Evolutionary conservation across 2,113 vertebrate genomes (phyloP).

Genomic region (Dasypus novemcinctus): DNA sequence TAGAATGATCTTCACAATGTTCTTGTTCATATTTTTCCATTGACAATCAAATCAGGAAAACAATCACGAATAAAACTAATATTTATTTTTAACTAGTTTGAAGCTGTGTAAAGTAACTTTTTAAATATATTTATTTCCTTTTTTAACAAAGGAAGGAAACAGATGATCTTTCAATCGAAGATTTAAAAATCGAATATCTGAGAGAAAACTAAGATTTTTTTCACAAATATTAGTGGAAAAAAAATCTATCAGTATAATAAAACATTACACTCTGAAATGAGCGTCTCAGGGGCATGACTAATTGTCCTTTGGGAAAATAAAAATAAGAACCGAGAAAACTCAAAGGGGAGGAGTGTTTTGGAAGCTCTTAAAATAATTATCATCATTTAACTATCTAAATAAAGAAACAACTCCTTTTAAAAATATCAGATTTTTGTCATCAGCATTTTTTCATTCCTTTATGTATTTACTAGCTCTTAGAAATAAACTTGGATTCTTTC

Average conservation of each 20-base stretch:
- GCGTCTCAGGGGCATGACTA: neutral
- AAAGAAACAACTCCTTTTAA: conserved; percentile 26
- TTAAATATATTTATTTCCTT: neutral
- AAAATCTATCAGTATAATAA: neutral
- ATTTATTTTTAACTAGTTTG: neutral
- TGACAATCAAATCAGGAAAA: neutral
- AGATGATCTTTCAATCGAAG: neutral
- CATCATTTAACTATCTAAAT: conserved; percentile 26
- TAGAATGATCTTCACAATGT: neutral
- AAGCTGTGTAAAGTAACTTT: conserved; percentile 21
- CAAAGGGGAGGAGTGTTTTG: neutral
- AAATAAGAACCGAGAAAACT: conserved; percentile 13
- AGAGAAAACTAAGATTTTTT: neutral
- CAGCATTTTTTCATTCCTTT: neutral
- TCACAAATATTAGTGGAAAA: conserved; percentile 31
- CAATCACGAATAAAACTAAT: neutral
- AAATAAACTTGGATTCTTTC: neutral
- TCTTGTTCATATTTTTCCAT: neutral
- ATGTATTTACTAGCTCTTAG: neutral
- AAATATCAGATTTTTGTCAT: neutral
- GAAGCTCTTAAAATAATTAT: conserved; percentile 7
- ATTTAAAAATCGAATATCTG: neutral
- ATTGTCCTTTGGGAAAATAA: neutral
- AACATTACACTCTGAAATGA: neutral
- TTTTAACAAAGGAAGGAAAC: neutral